phyloP scores from a whole-genome alignment of 2,797 vertebrate genomes.

The Urocyon cinereoargenteus region DNA sequence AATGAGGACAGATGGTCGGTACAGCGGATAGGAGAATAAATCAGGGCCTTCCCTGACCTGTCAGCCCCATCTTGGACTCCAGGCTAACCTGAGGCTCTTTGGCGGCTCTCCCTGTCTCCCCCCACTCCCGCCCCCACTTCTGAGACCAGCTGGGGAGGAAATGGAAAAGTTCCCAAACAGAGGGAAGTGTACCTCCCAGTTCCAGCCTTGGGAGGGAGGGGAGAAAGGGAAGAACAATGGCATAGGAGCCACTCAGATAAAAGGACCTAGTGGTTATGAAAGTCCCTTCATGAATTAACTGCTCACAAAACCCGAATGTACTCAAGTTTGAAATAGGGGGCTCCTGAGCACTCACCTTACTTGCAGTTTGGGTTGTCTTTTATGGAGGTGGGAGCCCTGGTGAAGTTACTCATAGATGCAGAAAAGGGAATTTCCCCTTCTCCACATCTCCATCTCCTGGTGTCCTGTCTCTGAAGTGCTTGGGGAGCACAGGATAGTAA shows the following conservation, averaged over 20 bases:
- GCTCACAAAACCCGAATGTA: background rate
- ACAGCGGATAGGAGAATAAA: background rate
- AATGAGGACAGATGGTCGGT: constrained; percentile 69
- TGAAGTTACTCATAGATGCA: no score
- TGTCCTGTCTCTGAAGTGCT: background rate
- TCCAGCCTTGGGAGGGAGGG: background rate
- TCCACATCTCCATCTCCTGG: background rate
- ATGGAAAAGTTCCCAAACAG: background rate
- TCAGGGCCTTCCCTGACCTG: constrained; percentile 42
- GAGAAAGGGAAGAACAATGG: background rate
- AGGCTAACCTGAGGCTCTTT: background rate
- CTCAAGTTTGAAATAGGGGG: background rate
- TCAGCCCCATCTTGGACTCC: background rate
- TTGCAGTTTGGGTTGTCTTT: background rate
- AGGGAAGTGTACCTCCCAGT: background rate
- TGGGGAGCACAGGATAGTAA: background rate
- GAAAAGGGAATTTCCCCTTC: background rate
- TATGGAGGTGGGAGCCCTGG: background rate
- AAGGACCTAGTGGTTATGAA: background rate
- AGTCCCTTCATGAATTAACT: fast-evolving
- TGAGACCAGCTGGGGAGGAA: constrained; percentile 64
- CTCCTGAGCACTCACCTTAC: no score
- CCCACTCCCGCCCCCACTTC: background rate
- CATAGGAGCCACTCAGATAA: background rate
- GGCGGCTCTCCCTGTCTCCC: background rate